Base-by-base conservation (phyloP, 2,113 vertebrate species). In the Zosterops japonicus region DNA sequence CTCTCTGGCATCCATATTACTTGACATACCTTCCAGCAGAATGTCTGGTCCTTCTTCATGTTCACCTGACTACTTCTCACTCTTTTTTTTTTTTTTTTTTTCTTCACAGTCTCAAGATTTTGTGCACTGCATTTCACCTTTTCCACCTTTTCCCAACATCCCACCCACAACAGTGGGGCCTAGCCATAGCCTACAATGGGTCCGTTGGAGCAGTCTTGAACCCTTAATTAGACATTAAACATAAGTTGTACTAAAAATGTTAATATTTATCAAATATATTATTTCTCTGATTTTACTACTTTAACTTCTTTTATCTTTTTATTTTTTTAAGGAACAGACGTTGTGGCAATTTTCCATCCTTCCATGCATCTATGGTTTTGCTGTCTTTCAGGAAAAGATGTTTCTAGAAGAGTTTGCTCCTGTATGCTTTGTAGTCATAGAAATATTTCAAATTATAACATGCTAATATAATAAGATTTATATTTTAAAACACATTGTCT, bases 301-400 rank as follows among this genome's bases (percentile, higher is more conserved):
- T 53, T 28, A n/a, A 23, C 1, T 31, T 12, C 2, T 0, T 5
- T 18, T 25, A 3, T 8, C 11, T 0, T 6, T 29, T 12, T 1
- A 39, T 1, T 6, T 13, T 16, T 15, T 8, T 23, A 50, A 36
- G 21, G 3, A 39, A 5, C 6, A 23, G 36, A 14, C 64, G 6
- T 2, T 27, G 27, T 22, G 20, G 49, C n/a, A n/a, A 11, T 4
- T 42, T 63, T 7, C 12, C 6, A 2, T 85, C 24, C 11, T 76
- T 80, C 28, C 8, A 44, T 6, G n/a, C 3, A 68, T 42, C 12
- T 53, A 2, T 10, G 16, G 8, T 31, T 87, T 91, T 94, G 3
- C 29, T 80, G 23, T 42, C 6, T 14, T 57, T 33, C 24, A 81
- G 18, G 76, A 93, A 85, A 55, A 20, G 2, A 27, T 75, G 11